Base-by-base conservation (phyloP, 2,113 vertebrate species). In the Murina feae region DNA sequence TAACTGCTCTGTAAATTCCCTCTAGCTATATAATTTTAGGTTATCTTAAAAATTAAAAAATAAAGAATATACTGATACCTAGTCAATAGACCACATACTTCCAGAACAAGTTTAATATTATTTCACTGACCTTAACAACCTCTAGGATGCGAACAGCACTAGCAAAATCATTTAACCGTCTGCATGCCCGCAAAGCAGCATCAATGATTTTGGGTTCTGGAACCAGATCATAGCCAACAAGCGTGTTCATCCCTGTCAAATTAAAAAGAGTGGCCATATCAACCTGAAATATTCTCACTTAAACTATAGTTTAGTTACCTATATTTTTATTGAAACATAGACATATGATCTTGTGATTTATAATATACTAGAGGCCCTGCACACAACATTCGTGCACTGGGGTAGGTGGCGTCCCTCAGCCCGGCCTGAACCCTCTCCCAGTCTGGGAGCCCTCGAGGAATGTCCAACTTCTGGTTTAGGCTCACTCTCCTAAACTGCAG, bases 131-230 rank as follows among this genome's bases (percentile, higher is more conserved):
- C 99, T 99, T 99, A 82, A 99, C 99, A 20, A 98, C 99, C 96
- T 99, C 99, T 91, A 99, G 98, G 98, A 99, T 99, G 88, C 99
- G 99, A 97, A 99, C 98, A 32, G 99, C 99, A 53, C 98, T 99
- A 97, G 99, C 99, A 90, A 99, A 98, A 97, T 99, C 99, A 3
- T 99, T 98, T 98, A 99, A 97, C 97, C 99, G 98, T 93, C 99
- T 98, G 98, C 99, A 99, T 5, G 99, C 99, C 96, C 98, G 97
- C 95, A 99, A 98, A 51, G 99, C 99, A 44, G 99, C 99, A n/a
- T 99, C 99, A 0, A 99, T 97, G 95, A 99, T 99, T 97, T 99
- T 99, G 95, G 99, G 99, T 97, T 99, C 99, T 0, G 99, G 99
- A 96, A 99, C 99, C 97, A 99, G 98, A 97, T 99, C 99, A 9